phyloP scores from a whole-genome alignment of 2,113 vertebrate species.

The Psilopsiagon aurifrons region DNA sequence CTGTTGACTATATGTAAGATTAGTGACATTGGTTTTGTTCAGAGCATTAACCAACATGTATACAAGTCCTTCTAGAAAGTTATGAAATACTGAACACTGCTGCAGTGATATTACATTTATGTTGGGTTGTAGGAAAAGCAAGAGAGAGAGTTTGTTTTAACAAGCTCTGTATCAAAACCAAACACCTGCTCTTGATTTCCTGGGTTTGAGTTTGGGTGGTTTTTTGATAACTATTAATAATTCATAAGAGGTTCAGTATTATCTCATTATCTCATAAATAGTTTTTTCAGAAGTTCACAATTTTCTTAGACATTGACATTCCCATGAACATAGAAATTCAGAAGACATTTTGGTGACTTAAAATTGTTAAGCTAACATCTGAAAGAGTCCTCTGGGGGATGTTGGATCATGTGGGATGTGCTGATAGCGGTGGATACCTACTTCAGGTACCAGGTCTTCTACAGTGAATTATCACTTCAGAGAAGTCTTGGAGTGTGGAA shows the following conservation, averaged over 20 bases:
- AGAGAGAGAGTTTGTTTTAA: neutral
- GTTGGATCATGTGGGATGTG: neutral
- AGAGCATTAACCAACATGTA: neutral
- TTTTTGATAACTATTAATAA: neutral
- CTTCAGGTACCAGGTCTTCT: neutral
- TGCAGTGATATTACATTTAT: neutral
- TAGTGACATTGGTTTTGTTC: neutral
- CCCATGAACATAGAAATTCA: neutral
- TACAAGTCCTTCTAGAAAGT: neutral
- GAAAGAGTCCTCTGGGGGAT: neutral
- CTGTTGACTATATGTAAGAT: neutral
- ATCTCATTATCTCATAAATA: neutral
- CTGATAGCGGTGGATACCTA: neutral
- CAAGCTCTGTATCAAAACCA: neutral
- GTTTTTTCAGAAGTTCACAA: neutral
- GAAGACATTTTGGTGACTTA: neutral
- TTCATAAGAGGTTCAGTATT: neutral
- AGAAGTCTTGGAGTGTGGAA: neutral
- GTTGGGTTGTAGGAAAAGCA: neutral
- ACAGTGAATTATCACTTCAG: neutral
- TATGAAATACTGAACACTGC: neutral
- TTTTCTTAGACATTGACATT: neutral
- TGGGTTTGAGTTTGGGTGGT: neutral
- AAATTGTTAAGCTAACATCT: neutral
- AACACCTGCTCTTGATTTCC: neutral